Evolutionary conservation across 2,888 invertebrate genomes (phyloP), one percentile per base, ranked within the genome.

Genomic region (Acanthoscelides obtectus): DNA sequence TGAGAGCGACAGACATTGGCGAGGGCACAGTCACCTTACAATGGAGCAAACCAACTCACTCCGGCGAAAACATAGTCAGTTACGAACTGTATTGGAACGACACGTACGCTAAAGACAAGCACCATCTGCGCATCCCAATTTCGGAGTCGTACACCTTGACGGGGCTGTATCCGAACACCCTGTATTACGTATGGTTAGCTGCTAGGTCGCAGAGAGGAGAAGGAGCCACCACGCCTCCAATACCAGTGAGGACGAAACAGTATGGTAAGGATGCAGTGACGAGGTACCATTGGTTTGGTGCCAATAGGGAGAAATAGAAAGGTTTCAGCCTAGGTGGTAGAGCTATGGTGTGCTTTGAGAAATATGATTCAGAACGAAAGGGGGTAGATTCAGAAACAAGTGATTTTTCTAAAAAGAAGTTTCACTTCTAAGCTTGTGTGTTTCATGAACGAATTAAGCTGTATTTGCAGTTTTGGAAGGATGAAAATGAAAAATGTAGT

Each of bases 11-110:
- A 74, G 94, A 96, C 83, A 91, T 94, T 71, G 95, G 96, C 70
- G 96, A 98, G 85, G 96, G 95, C 70, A 92, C 94, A 73, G 95
- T 98, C 72, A 94, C 94, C 72, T 88, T 99, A 80, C 93, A 94
- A 79, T 99, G 99, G 99, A 93, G 92, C 73, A 91, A 94, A 81
- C 99, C 99, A 20, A 90, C 93, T 75, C 96, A 95, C 87, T 93
- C 95, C 75, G 94, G 95, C 75, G 96, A 97, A 86, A 95, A 94
- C 86, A 97, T 98, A 84, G 92, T 95, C 77, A 95, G 95, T 82
- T 99, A 98, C 87, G 97, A 97, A 86, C 89, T 99, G 22, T 98
- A 97, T 85, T 98, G 97, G 96, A 99, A 98, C 87, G 97, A 97
- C 84, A 96, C 97, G 22, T 96, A 96, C 82, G 95, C 95, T 70